Percentiles rank a stretch among this genome's conserved stretches.
Evolutionary conservation across 2,113 vertebrate species (phyloP).

Genomic region (Python bivittatus): DNA sequence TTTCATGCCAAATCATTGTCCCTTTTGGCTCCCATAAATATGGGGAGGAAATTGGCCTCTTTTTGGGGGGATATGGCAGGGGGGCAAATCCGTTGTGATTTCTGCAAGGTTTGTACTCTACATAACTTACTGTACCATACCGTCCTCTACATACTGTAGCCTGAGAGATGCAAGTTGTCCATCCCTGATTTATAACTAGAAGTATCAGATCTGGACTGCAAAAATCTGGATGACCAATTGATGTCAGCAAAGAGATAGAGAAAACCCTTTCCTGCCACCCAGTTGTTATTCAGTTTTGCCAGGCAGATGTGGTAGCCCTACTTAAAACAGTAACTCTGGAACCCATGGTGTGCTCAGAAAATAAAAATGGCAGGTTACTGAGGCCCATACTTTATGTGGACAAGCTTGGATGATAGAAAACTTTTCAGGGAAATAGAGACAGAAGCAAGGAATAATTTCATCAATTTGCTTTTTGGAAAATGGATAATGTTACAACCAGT

Average conservation of each 20-base stretch:
- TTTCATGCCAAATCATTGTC: background rate
- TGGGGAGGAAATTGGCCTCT: background rate
- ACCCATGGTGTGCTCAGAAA: background rate
- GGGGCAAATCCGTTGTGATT: background rate
- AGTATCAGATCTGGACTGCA: background rate
- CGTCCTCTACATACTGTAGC: too few relatives aligned
- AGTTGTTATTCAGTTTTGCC: background rate
- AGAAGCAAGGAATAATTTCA: too few relatives aligned
- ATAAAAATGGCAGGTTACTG: background rate
- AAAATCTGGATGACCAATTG: background rate
- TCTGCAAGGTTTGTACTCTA: background rate
- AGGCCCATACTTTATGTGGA: background rate
- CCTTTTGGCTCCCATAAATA: background rate
- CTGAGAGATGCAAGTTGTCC: background rate
- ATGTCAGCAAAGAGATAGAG: background rate
- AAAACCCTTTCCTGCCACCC: background rate
- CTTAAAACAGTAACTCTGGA: background rate
- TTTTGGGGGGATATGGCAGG: background rate
- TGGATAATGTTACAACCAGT: too few relatives aligned
- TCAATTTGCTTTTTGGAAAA: too few relatives aligned
- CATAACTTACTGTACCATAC: too few relatives aligned
- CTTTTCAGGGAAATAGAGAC: too few relatives aligned
- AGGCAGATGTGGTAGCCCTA: background rate
- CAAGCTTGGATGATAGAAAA: background rate
- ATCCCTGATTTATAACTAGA: background rate